These are phyloP conservation scores for Numida meleagris DNA, from an alignment of 2,113 vertebrate species.

Conservation along the genomic window DNA sequence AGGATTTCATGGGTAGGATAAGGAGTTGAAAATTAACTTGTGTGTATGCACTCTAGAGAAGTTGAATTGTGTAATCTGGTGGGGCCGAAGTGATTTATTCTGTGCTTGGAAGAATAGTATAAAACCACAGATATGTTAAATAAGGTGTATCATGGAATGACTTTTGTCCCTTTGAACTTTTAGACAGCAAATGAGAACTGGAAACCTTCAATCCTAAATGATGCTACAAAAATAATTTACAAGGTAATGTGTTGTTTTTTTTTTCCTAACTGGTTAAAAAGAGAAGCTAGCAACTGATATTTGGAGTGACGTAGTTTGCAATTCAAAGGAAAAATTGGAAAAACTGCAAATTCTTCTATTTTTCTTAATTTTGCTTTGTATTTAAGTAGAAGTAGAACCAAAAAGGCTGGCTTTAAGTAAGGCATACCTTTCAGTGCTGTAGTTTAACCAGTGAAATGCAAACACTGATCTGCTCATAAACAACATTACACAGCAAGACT, in stretches of 20 bases:
- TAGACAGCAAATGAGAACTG: slow-evolving; percentile 94
- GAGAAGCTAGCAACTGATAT: not conserved
- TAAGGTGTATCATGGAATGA: not conserved
- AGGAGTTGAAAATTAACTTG: not conserved
- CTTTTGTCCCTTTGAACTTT: slow-evolving; percentile 36
- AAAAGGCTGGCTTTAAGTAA: not conserved
- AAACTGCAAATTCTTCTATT: not conserved
- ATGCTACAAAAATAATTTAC: slow-evolving; percentile 93
- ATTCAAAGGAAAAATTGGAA: not conserved
- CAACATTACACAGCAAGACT: not conserved
- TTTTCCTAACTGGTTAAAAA: not conserved
- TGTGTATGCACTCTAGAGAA: not conserved
- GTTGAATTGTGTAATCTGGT: not conserved
- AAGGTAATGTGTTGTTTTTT: slow-evolving; percentile 81
- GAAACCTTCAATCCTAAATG: slow-evolving; percentile 91
- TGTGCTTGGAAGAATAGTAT: not conserved
- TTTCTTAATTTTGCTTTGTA: not conserved
- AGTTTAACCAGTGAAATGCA: not conserved
- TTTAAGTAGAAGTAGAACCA: not conserved
- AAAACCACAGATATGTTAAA: not conserved
- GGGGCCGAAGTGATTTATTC: not conserved
- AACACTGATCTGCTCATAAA: not conserved
- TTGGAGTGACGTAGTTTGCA: not conserved
- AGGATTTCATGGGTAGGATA: not conserved
- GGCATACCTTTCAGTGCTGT: not conserved